Conservation (phyloP, 2,888 invertebrate species). For the Rhorus exstirpatorius region DNA sequence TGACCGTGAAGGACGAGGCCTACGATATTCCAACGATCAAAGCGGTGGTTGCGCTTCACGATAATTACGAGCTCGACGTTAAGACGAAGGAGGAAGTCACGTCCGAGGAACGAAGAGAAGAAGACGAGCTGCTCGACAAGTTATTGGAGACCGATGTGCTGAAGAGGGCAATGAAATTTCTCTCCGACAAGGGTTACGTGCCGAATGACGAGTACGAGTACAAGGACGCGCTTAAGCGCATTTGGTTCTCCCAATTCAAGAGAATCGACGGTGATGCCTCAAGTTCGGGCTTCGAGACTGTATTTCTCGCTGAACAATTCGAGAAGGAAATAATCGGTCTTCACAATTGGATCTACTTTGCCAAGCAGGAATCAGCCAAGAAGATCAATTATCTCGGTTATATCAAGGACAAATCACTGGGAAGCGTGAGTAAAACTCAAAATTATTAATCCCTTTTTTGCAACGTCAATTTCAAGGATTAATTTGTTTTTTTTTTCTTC, state of each 20-base stretch:
- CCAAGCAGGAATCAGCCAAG: conserved; percentile 91
- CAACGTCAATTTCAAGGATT: too few relatives aligned
- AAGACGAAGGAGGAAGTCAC: conserved; percentile 92
- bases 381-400: conserved; percentile 94
- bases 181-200: conserved; percentile 87
- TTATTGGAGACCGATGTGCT: conserved; percentile 93
- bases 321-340: conserved; percentile 92
- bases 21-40: conserved; percentile 92
- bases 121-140: conserved; percentile 92
- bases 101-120: conserved; percentile 91
- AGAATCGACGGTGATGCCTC: conserved; percentile 92
- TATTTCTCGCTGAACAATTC: conserved; percentile 94
- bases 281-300: conserved; percentile 97
- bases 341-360: conserved; percentile 96
- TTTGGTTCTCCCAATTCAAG: conserved; percentile 95
- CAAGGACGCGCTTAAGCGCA: conserved; percentile 90
- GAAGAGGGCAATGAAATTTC: conserved; percentile 90
- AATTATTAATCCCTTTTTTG: too few relatives aligned
- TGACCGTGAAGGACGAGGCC: conserved; percentile 89
- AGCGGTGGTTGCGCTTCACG: conserved; percentile 90
- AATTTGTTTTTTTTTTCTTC: neutral
- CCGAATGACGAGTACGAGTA: conserved; percentile 87
- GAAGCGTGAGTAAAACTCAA: conserved; percentile 88
- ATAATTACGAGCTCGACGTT: conserved; percentile 94
- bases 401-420: conserved; percentile 90